Evolutionary conservation across 2,888 invertebrate species (phyloP).

Genomic region (Lampropteryx suffumata): DNA sequence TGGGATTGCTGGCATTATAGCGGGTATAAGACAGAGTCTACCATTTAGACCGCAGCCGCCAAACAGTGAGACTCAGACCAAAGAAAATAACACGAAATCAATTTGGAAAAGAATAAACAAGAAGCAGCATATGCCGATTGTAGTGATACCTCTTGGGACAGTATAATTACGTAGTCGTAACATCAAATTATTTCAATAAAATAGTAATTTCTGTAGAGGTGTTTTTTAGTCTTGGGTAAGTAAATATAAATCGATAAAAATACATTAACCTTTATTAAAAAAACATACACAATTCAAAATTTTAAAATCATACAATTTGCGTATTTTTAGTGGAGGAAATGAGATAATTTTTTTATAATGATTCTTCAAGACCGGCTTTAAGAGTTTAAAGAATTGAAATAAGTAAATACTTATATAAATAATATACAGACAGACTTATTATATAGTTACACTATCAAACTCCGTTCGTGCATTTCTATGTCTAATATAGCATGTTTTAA

Average conservation of each 20-base stretch:
- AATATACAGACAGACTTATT: neutral
- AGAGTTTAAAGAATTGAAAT: slow-evolving; percentile 59
- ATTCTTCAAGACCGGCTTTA: slow-evolving; percentile 56
- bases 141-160: slow-evolving; percentile 49
- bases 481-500: slow-evolving; percentile 14
- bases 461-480: slow-evolving; percentile 39
- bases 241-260: neutral
- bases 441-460: slow-evolving; percentile 62
- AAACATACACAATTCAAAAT: too few relatives aligned
- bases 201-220: too few relatives aligned
- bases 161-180: too few relatives aligned
- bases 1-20: slow-evolving; percentile 58
- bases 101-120: slow-evolving; percentile 42
- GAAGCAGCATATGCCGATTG: slow-evolving; percentile 44
- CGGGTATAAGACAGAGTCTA: slow-evolving; percentile 58
- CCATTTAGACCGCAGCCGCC: slow-evolving; percentile 49
- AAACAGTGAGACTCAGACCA: slow-evolving; percentile 26
- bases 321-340: neutral
- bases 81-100: slow-evolving; percentile 38
- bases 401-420: neutral
- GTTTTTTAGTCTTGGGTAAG: too few relatives aligned
- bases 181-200: too few relatives aligned
- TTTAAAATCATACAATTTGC: neutral
- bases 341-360: slow-evolving; percentile 16
- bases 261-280: slow-evolving; percentile 25